These are phyloP conservation scores for Epizoanthus ramosus DNA, from an alignment of 92 coral and sea anemone genomes.

Conservation along the genomic window DNA sequence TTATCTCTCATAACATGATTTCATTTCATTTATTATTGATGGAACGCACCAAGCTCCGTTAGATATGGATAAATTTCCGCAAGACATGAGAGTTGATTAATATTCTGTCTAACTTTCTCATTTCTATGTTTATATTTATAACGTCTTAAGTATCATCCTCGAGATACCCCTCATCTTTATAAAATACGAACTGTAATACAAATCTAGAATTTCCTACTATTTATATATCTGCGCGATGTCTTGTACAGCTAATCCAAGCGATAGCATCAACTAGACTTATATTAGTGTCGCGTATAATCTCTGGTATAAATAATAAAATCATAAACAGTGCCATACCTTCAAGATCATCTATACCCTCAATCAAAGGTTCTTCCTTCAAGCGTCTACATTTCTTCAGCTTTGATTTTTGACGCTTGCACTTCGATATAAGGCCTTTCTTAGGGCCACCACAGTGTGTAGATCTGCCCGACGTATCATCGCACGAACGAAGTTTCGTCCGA, in stretches of 20 bases:
- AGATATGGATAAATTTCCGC: conserved; percentile 4
- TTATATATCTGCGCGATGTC: neutral
- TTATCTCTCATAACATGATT: neutral
- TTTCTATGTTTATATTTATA: too few relatives aligned
- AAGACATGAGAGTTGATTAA: neutral
- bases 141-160: too few relatives aligned
- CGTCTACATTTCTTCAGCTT: conserved; percentile 30
- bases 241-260: neutral
- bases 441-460: conserved; percentile 6
- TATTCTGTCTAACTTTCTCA: neutral
- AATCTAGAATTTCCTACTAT: neutral
- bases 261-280: neutral
- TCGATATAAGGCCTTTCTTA: conserved; percentile 10
- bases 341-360: conserved; percentile 1
- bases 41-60: neutral
- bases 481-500: conserved; percentile 36
- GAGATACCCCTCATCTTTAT: too few relatives aligned
- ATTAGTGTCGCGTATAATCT: conserved; percentile 8
- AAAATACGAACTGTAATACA: too few relatives aligned
- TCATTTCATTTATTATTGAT: conserved; percentile 38
- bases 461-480: conserved; percentile 11
- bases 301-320: neutral
- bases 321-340: conserved; percentile 35
- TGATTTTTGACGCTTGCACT: conserved; percentile 41
- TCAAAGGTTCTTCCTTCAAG: conserved; percentile 27